Evolutionary conservation across 2,113 vertebrate species (phyloP).

Genomic region (Rissa tridactyla): DNA sequence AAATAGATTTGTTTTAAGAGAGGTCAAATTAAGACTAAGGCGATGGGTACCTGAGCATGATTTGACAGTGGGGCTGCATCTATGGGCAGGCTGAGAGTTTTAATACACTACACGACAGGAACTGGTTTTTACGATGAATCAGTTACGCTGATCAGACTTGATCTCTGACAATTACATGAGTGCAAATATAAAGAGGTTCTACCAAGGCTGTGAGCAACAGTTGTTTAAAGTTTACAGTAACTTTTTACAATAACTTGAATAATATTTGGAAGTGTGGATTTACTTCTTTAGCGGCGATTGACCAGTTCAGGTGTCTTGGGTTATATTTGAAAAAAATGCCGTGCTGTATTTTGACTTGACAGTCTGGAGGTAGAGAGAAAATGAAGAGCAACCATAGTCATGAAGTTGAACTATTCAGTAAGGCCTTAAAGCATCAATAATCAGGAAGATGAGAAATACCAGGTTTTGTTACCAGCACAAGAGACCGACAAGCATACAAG

Average conservation of each 20-base stretch:
- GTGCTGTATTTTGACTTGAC: background rate
- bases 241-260: background rate
- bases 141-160: background rate
- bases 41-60: background rate
- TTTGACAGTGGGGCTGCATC: background rate
- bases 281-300: background rate
- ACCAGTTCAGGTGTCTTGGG: background rate
- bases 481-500: background rate
- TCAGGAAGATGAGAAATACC: background rate
- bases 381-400: background rate
- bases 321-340: background rate
- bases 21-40: background rate
- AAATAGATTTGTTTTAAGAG: background rate
- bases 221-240: background rate
- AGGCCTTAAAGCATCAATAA: background rate
- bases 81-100: background rate
- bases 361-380: background rate
- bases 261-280: background rate
- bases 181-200: background rate
- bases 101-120: background rate
- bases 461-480: background rate
- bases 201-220: background rate
- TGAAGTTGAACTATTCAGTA: background rate
- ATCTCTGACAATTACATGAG: background rate
- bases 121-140: background rate